Percentiles rank a stretch among this genome's conserved stretches.
Evolutionary conservation across 1,140 invertebrate genomes (phyloP).

Genomic region (Listronotus bonariensis): DNA sequence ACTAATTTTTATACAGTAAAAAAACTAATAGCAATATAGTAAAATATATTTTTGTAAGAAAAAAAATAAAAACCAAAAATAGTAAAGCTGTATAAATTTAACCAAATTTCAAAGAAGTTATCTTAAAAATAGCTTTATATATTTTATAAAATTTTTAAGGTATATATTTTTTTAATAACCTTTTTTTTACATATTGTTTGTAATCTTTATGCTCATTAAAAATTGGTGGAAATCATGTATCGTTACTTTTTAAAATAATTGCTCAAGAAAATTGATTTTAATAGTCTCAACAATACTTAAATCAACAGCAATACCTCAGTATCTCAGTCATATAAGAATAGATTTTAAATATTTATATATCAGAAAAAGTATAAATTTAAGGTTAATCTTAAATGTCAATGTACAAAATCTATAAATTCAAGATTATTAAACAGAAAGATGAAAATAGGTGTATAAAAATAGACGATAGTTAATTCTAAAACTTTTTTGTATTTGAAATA

Average conservation of each 20-base stretch:
- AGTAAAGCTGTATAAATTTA: too few relatives aligned
- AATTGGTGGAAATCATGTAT: constrained; percentile 4
- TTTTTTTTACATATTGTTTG: too few relatives aligned
- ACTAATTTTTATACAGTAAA: too few relatives aligned
- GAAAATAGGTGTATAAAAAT: constrained; percentile 4
- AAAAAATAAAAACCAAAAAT: too few relatives aligned
- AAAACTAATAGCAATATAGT: too few relatives aligned
- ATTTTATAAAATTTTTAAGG: too few relatives aligned
- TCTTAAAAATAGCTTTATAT: too few relatives aligned
- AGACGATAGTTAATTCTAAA: constrained; percentile 3
- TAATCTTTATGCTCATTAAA: not conserved
- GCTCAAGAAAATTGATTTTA: constrained; percentile 13
- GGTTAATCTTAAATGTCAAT: constrained; percentile 38
- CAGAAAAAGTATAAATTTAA: constrained; percentile 37
- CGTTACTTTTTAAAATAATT: not conserved
- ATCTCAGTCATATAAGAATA: constrained; percentile 53
- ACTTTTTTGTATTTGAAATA: constrained; percentile 12
- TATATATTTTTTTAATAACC: too few relatives aligned
- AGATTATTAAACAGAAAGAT: constrained; percentile 30
- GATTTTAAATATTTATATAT: constrained; percentile 51
- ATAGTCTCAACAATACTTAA: constrained; percentile 41
- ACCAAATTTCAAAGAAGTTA: too few relatives aligned
- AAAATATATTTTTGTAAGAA: too few relatives aligned
- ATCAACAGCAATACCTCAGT: constrained; percentile 54
- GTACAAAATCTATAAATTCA: constrained; percentile 47